phyloP scores from a whole-genome alignment of 2,888 invertebrate species.

The Cephonodes hylas region DNA sequence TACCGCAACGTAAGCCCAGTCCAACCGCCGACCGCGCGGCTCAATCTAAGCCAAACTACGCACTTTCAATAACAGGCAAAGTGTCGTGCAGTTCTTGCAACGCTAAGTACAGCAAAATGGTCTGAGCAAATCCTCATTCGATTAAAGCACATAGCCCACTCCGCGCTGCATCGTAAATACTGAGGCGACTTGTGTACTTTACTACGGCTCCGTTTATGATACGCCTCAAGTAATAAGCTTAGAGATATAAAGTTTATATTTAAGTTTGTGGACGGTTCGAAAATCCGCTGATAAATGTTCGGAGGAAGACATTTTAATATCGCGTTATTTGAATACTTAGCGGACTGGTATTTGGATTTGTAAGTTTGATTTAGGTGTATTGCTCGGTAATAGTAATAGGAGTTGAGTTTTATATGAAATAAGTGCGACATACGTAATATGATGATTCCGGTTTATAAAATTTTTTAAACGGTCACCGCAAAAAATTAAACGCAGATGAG shows the following conservation, averaged over 20 bases:
- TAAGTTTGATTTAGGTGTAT: too few species aligned
- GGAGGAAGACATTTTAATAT: background rate
- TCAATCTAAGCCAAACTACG: too few species aligned
- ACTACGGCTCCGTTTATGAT: conserved; percentile 67
- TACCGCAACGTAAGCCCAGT: too few species aligned
- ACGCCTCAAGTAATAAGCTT: conserved; percentile 41
- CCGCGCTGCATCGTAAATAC: conserved; percentile 74
- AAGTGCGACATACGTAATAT: too few species aligned
- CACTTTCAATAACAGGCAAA: too few species aligned
- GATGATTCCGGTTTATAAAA: too few species aligned
- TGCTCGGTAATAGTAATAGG: too few species aligned
- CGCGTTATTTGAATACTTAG: too few species aligned
- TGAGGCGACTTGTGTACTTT: conserved; percentile 75
- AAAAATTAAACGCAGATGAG: too few species aligned
- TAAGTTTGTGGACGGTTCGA: background rate
- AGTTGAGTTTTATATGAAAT: too few species aligned
- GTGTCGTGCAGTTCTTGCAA: background rate
- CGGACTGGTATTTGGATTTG: too few species aligned
- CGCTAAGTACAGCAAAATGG: background rate
- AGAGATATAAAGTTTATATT: conserved; percentile 24
- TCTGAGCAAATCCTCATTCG: conserved; percentile 6
- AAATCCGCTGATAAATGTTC: background rate
- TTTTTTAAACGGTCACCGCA: too few species aligned
- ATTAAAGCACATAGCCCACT: conserved; percentile 42
- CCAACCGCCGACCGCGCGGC: background rate